Base-by-base conservation (phyloP, 2,888 invertebrate genomes). In the Patella ulyssiponensis region DNA sequence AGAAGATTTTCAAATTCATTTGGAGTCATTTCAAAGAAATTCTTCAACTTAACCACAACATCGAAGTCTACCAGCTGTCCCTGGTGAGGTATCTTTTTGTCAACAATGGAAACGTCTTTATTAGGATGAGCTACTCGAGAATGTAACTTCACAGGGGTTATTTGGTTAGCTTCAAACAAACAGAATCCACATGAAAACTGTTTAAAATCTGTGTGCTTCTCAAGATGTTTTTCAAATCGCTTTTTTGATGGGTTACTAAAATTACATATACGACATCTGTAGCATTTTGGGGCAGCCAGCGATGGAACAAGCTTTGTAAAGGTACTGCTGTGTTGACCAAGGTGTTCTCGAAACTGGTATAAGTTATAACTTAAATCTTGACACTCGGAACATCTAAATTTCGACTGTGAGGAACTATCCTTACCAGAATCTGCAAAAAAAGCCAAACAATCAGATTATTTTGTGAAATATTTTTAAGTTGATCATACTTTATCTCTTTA, bases 1-100 rank as follows among this genome's bases (percentile, higher is more conserved):
- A 64, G 14, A 20, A 64, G 64, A 64, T 64, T 12, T 64, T 64
- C 64, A 64, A 64, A 64, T 64, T 64, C 20, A 64, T 64, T 20
- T 20, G 20, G 64, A 23, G 64, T 15, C 64, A 64, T 64, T 23
- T 64, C 64, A 20, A 64, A 64, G 23, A 64, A 64, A 14, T 64
- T 64, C 23, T 64, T 64, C 23, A 64, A 20, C 12, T 14, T n/a
- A 64, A 64, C 64, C 14, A 23, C 23, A 3, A 23, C 11, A 12
- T 14, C 23, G 11, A 64, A 64, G 23, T 64, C 64, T n/a, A 64
- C 64, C 3, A 12, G 1, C 20, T 64, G 9, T 11, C 64, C 64
- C 11, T 15, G 64, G 20, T 23, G 20, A 12, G 64, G 64, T 23
- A 20, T 64, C 23, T 64, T 64, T 64, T 23, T 23, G 23, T 64